Percentiles rank a stretch among this genome's conserved stretches.
Conservation (phyloP, 2,797 vertebrate genomes). For the Squalus acanthias region DNA sequence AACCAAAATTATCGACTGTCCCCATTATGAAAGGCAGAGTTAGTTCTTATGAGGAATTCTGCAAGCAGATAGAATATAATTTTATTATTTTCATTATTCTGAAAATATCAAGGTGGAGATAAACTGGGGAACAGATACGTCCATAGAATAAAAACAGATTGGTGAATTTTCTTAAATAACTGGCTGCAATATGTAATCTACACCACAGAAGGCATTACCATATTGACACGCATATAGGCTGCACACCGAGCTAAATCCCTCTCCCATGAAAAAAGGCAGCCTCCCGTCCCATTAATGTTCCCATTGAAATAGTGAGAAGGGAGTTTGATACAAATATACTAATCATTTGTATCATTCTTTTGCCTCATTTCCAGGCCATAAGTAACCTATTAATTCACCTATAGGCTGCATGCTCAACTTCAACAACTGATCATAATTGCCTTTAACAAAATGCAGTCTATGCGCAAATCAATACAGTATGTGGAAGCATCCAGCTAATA, state of each 20-base stretch:
- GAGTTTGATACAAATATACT: not conserved
- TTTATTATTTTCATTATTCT: not conserved
- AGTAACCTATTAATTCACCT: not conserved
- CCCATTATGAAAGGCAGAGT: not conserved
- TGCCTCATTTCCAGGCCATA: not conserved
- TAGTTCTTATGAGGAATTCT: not conserved
- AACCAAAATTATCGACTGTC: not conserved
- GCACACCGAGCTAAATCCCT: not conserved
- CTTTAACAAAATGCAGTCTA: not conserved
- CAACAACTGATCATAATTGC: not conserved
- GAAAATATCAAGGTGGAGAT: not conserved
- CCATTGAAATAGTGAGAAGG: not conserved
- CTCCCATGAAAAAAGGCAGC: not conserved
- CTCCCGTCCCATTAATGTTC: not conserved
- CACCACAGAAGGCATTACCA: not conserved
- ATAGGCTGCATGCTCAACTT: not conserved
- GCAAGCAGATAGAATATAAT: not conserved
- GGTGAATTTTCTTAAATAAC: not conserved
- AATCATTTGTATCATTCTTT: not conserved
- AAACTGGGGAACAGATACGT: not conserved
- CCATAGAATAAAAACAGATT: not conserved
- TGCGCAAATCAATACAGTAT: not conserved
- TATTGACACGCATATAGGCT: not conserved
- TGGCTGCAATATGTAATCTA: not conserved
- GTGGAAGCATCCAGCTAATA: not conserved